These are phyloP conservation scores for Calephelis perditalis DNA, from an alignment of 2,888 invertebrate genomes.

Conservation along the genomic window DNA sequence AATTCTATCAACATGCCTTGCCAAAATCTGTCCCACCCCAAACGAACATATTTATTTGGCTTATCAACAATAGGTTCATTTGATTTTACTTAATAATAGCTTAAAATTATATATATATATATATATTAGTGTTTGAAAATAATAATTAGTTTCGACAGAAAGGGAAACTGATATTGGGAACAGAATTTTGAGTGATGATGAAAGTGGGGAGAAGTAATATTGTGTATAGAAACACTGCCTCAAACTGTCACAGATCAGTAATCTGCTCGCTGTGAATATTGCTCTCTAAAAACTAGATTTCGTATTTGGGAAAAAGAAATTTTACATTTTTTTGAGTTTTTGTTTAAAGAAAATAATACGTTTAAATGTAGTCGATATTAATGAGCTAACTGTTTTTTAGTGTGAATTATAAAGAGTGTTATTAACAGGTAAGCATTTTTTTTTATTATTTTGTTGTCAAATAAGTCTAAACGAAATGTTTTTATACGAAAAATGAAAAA, in stretches of 20 bases:
- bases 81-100: not conserved
- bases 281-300: conserved; percentile 35
- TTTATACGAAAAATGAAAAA: not conserved
- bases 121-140: no score
- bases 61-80: no score
- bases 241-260: conserved; percentile 7
- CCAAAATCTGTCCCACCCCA: no score
- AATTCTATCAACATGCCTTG: no score
- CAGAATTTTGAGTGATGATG: no score
- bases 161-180: not conserved
- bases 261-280: conserved; percentile 13
- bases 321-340: conserved; percentile 39
- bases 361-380: conserved; percentile 38
- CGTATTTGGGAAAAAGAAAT: conserved; percentile 31
- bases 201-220: no score
- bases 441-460: not conserved
- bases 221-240: not conserved
- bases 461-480: not conserved
- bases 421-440: conserved; percentile 13
- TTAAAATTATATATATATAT: not conserved
- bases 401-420: conserved; percentile 9
- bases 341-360: conserved; percentile 36
- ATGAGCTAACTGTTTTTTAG: conserved; percentile 25
- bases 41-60: no score
- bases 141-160: not conserved